phyloP scores from a whole-genome alignment of 2,113 vertebrate genomes.

The Lichenostomus cassidix region DNA sequence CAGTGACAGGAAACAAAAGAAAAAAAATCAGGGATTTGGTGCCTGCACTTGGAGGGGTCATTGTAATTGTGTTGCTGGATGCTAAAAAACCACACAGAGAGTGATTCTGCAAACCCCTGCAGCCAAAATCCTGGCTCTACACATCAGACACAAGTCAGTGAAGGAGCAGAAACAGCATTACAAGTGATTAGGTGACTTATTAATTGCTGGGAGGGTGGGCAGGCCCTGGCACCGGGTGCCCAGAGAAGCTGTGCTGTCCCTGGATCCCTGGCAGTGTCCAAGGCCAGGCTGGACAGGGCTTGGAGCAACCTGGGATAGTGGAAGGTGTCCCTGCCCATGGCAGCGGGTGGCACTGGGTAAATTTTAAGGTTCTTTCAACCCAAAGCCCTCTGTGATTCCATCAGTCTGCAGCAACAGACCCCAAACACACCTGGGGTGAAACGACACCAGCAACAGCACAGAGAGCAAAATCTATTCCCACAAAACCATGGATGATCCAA shows the following conservation, averaged over 20 bases:
- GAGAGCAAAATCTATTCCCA: neutral
- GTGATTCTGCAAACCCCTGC: neutral
- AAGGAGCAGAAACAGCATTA: neutral
- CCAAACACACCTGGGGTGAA: neutral
- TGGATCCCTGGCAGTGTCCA: neutral
- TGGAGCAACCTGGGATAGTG: neutral
- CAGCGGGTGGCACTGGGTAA: rapidly evolving
- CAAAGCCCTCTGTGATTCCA: neutral
- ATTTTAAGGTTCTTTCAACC: neutral
- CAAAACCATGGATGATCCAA: neutral
- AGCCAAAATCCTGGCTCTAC: neutral
- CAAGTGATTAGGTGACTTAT: neutral
- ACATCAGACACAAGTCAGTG: neutral
- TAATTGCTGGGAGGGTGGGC: neutral
- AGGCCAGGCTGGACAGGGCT: neutral
- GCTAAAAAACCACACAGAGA: neutral
- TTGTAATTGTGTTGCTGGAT: neutral
- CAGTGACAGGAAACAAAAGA: neutral
- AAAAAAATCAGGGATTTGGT: neutral
- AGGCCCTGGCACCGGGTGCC: neutral
- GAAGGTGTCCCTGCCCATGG: neutral
- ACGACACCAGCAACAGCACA: neutral
- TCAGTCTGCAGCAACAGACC: neutral
- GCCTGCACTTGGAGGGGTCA: neutral
- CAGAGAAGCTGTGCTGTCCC: neutral